phyloP scores from a whole-genome alignment of 2,888 invertebrate genomes.

The Clitarchus hookeri region DNA sequence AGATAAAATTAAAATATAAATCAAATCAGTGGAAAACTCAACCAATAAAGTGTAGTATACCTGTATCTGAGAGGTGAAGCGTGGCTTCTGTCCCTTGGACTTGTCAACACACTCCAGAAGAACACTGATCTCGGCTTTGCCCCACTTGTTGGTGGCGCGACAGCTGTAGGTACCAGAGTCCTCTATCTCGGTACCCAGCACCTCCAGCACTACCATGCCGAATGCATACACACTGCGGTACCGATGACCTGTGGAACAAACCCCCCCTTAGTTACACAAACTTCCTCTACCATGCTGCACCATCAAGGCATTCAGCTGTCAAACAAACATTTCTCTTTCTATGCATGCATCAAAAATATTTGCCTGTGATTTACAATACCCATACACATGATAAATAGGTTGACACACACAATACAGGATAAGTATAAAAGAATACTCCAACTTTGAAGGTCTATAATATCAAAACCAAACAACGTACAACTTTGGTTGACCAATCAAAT shows the following conservation, averaged over 20 bases:
- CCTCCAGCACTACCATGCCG: conserved; percentile 96
- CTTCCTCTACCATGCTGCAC: too few species aligned
- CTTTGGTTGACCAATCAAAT: too few species aligned
- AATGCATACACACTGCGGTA: conserved; percentile 94
- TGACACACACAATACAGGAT: too few species aligned
- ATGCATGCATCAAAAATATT: too few species aligned
- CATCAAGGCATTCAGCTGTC: too few species aligned
- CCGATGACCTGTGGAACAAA: conserved; percentile 66
- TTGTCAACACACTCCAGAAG: conserved; percentile 82
- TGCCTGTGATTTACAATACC: too few species aligned
- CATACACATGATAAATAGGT: too few species aligned
- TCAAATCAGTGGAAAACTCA: neutral
- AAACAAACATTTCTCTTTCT: too few species aligned
- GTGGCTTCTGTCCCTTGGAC: conserved; percentile 83
- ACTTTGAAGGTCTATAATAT: too few species aligned
- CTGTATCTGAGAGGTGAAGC: conserved; percentile 82
- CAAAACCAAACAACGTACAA: too few species aligned
- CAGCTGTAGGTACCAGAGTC: conserved; percentile 91
- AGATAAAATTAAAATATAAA: neutral
- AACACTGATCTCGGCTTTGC: conserved; percentile 83
- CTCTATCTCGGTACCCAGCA: conserved; percentile 89
- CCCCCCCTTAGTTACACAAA: too few species aligned
- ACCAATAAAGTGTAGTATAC: conserved; percentile 40
- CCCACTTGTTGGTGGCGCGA: conserved; percentile 87
- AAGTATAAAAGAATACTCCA: too few species aligned